A percentile compares a stretch with the other conserved stretches of the same genome.
Conservation (phyloP, 2,797 vertebrate species). For the Sparidentex hasta region DNA sequence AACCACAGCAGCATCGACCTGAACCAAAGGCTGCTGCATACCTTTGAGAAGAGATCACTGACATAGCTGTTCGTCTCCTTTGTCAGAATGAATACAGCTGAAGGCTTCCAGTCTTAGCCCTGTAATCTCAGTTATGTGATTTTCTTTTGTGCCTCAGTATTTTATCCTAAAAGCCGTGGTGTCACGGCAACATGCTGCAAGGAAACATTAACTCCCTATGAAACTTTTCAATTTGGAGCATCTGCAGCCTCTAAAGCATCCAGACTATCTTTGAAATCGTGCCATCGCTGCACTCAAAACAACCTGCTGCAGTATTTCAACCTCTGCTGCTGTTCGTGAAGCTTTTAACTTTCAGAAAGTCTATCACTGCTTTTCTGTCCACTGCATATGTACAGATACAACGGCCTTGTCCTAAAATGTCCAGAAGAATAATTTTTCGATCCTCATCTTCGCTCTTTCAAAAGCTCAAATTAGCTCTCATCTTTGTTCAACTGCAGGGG, state of each 20-base stretch:
- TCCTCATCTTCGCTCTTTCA: neutral
- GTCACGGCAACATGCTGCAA: slow-evolving; percentile 11
- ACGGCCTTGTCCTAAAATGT: neutral
- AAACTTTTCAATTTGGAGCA: slow-evolving; percentile 41
- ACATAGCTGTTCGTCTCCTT: neutral
- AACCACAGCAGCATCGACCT: neutral
- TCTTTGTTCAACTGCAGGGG: neutral
- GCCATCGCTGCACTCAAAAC: neutral
- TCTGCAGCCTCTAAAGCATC: slow-evolving; percentile 26
- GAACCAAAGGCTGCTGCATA: neutral
- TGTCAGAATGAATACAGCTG: neutral
- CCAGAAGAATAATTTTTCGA: neutral
- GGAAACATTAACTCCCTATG: slow-evolving; percentile 38
- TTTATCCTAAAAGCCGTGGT: slow-evolving; percentile 22
- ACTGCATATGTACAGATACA: neutral
- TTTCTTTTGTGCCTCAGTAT: slow-evolving; percentile 7
- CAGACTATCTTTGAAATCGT: slow-evolving; percentile 26
- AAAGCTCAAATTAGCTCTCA: neutral
- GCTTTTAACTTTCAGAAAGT: slow-evolving; percentile 7
- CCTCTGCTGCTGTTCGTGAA: neutral
- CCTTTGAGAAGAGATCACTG: neutral
- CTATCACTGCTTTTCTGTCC: neutral
- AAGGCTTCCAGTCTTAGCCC: neutral
- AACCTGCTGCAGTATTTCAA: slow-evolving; percentile 12
- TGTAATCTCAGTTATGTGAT: neutral